phyloP scores from a whole-genome alignment of 35 echinoderm and acorn worm genomes.

The Chiridota heheva region DNA sequence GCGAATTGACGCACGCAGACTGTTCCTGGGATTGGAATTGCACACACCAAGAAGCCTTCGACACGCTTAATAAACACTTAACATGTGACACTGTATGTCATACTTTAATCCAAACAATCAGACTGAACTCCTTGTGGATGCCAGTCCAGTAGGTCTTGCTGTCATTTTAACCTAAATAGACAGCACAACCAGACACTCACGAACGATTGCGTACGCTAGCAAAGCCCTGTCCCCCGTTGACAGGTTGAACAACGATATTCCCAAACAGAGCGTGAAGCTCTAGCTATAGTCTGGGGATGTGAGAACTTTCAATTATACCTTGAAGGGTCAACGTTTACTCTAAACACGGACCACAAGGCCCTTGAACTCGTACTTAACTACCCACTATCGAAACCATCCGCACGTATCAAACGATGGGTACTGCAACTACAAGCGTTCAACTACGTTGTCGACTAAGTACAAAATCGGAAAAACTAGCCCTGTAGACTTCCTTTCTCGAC shows the following conservation, averaged over 20 bases:
- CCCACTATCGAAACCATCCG: slow-evolving; percentile 39
- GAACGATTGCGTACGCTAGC: slow-evolving; percentile 45
- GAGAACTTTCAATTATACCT: slow-evolving; percentile 65
- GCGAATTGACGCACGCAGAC: slow-evolving; percentile 30
- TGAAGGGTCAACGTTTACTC: slow-evolving; percentile 11
- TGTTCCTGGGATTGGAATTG: slow-evolving; percentile 45
- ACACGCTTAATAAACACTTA: slow-evolving; percentile 36
- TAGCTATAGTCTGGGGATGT: slow-evolving; percentile 62
- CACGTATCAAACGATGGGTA: slow-evolving; percentile 54
- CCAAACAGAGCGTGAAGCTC: slow-evolving; percentile 55
- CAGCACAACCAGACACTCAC: background rate
- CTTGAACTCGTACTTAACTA: slow-evolving; percentile 24
- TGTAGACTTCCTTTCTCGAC: slow-evolving; percentile 53
- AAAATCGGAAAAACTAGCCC: slow-evolving; percentile 47
- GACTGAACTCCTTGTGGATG: slow-evolving; percentile 49
- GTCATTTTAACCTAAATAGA: slow-evolving; percentile 13
- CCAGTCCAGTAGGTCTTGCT: slow-evolving; percentile 48
- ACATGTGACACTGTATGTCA: slow-evolving; percentile 45
- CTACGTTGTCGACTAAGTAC: slow-evolving; percentile 32
- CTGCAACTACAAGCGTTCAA: slow-evolving; percentile 39
- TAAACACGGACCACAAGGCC: slow-evolving; percentile 45
- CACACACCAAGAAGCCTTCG: slow-evolving; percentile 27
- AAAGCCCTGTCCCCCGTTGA: slow-evolving; percentile 25
- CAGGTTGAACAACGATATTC: slow-evolving; percentile 55
- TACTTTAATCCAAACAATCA: slow-evolving; percentile 40